A percentile compares a stretch with the other conserved stretches of the same genome.
phyloP scores from a whole-genome alignment of 2,113 vertebrate genomes.

The Sapayoa aenigma region DNA sequence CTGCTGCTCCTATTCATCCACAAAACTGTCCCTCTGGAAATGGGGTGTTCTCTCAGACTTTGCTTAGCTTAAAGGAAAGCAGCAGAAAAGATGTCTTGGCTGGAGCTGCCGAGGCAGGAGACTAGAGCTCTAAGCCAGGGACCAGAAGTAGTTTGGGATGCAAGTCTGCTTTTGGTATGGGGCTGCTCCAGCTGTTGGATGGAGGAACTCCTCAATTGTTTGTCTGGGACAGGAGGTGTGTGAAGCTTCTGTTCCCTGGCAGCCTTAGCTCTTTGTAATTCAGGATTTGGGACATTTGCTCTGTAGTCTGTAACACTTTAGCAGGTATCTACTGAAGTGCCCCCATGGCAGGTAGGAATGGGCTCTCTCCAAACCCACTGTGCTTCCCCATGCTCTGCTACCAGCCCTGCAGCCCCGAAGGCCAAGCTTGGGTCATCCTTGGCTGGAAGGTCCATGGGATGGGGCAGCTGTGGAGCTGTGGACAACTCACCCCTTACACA shows the following conservation, averaged over 20 bases:
- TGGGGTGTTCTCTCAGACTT: not conserved
- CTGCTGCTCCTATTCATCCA: not conserved
- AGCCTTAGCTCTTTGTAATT: not conserved
- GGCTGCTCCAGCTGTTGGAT: not conserved
- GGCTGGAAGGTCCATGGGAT: not conserved
- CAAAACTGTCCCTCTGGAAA: not conserved
- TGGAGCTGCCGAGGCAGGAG: not conserved
- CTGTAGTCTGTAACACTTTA: not conserved
- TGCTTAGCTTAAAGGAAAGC: not conserved
- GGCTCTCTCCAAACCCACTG: not conserved
- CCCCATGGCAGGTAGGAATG: not conserved
- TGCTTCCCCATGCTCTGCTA: not conserved
- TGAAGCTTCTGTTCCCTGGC: not conserved
- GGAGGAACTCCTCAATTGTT: not conserved
- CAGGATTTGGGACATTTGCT: not conserved
- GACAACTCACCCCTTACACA: not conserved
- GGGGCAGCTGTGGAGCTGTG: not conserved
- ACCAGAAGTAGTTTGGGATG: not conserved
- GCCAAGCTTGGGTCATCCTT: not conserved
- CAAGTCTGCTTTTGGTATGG: not conserved
- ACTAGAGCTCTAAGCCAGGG: not conserved
- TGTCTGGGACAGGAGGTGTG: rapidly evolving
- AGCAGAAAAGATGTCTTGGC: not conserved
- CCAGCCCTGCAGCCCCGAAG: not conserved
- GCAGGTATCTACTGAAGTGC: not conserved